Evolutionary conservation across 2,888 invertebrate genomes (phyloP), one percentile per base, ranked within the genome.

Genomic region (Crioceris asparagi): DNA sequence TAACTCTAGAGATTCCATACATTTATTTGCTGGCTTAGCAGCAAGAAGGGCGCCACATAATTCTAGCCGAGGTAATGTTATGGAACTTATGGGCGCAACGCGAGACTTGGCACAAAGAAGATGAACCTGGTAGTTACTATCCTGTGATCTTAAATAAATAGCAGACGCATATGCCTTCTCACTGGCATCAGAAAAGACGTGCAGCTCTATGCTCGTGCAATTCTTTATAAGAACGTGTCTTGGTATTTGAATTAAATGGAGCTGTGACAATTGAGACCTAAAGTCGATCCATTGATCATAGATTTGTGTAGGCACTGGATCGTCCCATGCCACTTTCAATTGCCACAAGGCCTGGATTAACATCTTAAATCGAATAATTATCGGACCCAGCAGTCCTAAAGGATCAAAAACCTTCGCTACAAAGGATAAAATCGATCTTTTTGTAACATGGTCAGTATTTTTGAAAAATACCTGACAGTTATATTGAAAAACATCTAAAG

Each of bases 101-200:
- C 37, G 36, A 8, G 38, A 36, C 32, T 43, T 47, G 8, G 44
- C 32, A 21, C 36, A 41, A 10, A 47, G 26, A 23, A 47, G 35
- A 15, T 21, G 25, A 16, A 37, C 29, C 2, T 14, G 29, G 3
- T 37, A 14, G 4, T 38, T 15, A 7, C 15, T 7, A 37, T 44
- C 33, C 4, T n/a, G 15, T 12, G 32, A 38, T 36, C 36, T n/a
- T 3, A 43, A 11, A 32, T 48, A 46, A n/a, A 44, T 17, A 19
- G 39, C 38, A 3, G 44, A 38, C 10, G 41, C 38, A 21, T 48
- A 44, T 4, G 44, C 45, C 14, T 23, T 15, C 32, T 38, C 32
- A 23, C 38, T 36, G 3, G 50, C 46, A 36, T 48, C 50, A n/a
- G 36, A 33, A 35, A 48, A 50, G 4, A 42, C 45, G 26, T 51